Base-by-base conservation (phyloP, 2,888 invertebrate species). In the Hartigia nigra region DNA sequence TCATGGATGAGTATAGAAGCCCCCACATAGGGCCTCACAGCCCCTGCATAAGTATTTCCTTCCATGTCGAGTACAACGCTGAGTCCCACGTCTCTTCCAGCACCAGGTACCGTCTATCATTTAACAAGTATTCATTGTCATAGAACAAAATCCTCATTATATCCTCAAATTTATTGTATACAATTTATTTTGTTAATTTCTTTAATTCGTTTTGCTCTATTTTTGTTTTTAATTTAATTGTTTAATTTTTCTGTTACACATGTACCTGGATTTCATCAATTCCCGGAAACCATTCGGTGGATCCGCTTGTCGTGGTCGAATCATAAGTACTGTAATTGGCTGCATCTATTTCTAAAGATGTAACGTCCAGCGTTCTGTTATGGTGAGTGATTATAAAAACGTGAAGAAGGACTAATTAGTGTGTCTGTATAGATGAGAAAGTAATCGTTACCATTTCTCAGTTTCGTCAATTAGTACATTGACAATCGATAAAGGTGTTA, bases 1-100 rank as follows among this genome's bases (percentile, higher is more conserved):
- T 94, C 93, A 78, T 91, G 92, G 32, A 94, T 79, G 1, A 93
- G 82, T 12, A 94, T 84, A 91, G 93, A 87, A 0, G 89, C 90
- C 4, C 92, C 91, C 36, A 87, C 85, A 77, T 87, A 88, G 12
- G 86, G 86, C 39, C 88, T 86, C 34, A 86, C 88, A 0, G 90
- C 85, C 14, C 90, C 88, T 31, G 87, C 80, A 79, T 92, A 92
- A 34, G 83, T 81, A 0, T 86, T 34, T 1, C 82, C 81, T 79
- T 92, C 89, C 32, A 91, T 83, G 80, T 90, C 85, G 72, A 92
- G 74, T 12, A 89, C 82, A 4, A 91, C 87, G 37, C 86, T 82
- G 12, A 92, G 83, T 2, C 91, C 91, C 1, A 90, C 85, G 75
- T 91, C 90, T 74, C 87, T 86, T 11, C 92, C 92, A 4, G 90